These are phyloP conservation scores for Campopleginae sp. DNA, from an alignment of 2,888 invertebrate species.

Conservation along the genomic window DNA sequence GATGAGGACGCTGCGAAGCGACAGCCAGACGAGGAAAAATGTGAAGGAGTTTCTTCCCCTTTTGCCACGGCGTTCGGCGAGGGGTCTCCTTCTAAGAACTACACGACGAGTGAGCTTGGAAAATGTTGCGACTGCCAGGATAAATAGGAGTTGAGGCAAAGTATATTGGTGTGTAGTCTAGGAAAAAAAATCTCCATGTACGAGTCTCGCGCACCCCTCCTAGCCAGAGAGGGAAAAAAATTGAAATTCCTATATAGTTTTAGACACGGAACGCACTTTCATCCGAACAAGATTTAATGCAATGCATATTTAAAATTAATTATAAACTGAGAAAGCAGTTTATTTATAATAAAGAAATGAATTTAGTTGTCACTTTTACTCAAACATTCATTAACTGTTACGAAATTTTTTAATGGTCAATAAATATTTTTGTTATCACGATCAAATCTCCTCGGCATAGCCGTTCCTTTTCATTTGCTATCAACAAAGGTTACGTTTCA, in stretches of 20 bases:
- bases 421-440: too few relatives aligned
- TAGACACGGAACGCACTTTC: background rate
- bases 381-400: too few relatives aligned
- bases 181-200: conserved; percentile 24
- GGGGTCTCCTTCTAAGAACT: background rate
- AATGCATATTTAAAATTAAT: background rate
- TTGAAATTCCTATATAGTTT: background rate
- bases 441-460: too few relatives aligned
- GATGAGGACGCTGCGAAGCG: conserved; percentile 57
- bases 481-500: too few relatives aligned
- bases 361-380: too few relatives aligned
- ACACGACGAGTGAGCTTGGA: conserved; percentile 18
- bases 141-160: conserved; percentile 45
- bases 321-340: too few relatives aligned
- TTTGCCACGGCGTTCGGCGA: background rate
- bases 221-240: conserved; percentile 1
- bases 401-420: too few relatives aligned
- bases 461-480: too few relatives aligned
- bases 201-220: conserved; percentile 4
- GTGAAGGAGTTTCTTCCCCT: conserved; percentile 39
- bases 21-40: conserved; percentile 52
- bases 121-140: conserved; percentile 31
- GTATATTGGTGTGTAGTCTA: conserved; percentile 14
- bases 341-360: too few relatives aligned
- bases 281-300: background rate